phyloP scores from a whole-genome alignment of 2,113 vertebrate genomes.

The Entomyzon cyanotis region DNA sequence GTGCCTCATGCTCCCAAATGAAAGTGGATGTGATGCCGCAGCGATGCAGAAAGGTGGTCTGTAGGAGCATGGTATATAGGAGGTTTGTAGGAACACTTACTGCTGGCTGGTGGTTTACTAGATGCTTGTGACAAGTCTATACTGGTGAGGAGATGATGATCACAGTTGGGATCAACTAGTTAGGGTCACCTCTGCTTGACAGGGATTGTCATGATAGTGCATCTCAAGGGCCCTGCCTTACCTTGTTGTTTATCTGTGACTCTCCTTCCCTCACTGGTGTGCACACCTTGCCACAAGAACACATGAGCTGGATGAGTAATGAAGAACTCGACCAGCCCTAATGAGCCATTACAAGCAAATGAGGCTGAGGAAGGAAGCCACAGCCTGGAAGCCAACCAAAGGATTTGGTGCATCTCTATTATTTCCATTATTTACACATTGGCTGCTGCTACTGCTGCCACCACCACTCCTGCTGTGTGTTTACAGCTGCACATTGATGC shows the following conservation, averaged over 20 bases:
- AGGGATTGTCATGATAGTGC: not conserved
- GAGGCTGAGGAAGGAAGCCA: conserved; percentile 24
- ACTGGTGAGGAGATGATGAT: not conserved
- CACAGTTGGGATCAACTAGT: not conserved
- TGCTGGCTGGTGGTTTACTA: not conserved
- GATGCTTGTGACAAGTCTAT: not conserved
- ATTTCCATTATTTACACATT: conserved; percentile 34
- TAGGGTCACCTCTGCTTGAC: not conserved
- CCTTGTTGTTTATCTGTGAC: not conserved
- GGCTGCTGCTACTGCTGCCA: not conserved
- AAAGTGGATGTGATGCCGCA: not conserved
- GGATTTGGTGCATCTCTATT: conserved; percentile 9
- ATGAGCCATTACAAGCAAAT: conserved; percentile 65
- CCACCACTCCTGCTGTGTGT: not conserved
- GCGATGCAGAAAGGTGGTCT: not conserved
- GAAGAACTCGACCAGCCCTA: conserved; percentile 48
- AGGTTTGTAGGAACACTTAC: not conserved
- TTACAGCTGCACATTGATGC: not conserved
- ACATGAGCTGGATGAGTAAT: conserved; percentile 33
- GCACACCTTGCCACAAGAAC: not conserved
- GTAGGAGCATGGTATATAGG: not conserved
- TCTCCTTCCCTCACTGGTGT: not conserved
- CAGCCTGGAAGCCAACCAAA: conserved; percentile 33
- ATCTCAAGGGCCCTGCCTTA: not conserved
- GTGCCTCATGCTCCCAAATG: not conserved